Conservation (phyloP, 2,888 invertebrate species). For the Siphonodentalium dalli region DNA sequence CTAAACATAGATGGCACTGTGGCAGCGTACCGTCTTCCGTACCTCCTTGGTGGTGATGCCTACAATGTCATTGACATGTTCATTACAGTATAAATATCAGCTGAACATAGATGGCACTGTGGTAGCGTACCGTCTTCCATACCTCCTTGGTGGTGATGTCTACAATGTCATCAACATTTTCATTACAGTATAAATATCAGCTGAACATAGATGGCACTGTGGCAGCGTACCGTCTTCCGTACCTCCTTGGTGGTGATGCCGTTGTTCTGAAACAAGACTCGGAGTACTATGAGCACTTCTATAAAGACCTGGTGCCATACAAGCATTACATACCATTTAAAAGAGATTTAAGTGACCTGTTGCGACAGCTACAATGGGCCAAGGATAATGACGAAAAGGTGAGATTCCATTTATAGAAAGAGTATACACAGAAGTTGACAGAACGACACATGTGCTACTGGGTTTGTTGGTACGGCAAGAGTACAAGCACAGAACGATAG, state of each 20-base stretch:
- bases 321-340: constrained; percentile 86
- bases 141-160: constrained; percentile 86
- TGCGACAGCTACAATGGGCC: constrained; percentile 73
- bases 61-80: no score
- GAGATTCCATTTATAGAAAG: no score
- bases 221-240: constrained; percentile 93
- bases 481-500: no score
- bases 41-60: constrained; percentile 87
- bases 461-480: no score
- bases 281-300: constrained; percentile 94
- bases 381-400: constrained; percentile 61
- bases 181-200: constrained; percentile 90
- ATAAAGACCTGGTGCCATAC: constrained; percentile 76
- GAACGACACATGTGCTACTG: no score
- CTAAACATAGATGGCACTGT: constrained; percentile 95
- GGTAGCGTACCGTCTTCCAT: constrained; percentile 93
- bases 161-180: constrained; percentile 29
- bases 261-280: constrained; percentile 92
- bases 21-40: constrained; percentile 93
- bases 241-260: constrained; percentile 86
- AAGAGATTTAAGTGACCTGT: constrained; percentile 80
- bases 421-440: no score
- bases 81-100: constrained; percentile 90
- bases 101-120: constrained; percentile 95
- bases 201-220: constrained; percentile 95